A percentile compares a stretch with the other conserved stretches of the same genome.
These are phyloP conservation scores for Neogale vison DNA, from an alignment of 2,113 vertebrate genomes.

Conservation along the genomic window DNA sequence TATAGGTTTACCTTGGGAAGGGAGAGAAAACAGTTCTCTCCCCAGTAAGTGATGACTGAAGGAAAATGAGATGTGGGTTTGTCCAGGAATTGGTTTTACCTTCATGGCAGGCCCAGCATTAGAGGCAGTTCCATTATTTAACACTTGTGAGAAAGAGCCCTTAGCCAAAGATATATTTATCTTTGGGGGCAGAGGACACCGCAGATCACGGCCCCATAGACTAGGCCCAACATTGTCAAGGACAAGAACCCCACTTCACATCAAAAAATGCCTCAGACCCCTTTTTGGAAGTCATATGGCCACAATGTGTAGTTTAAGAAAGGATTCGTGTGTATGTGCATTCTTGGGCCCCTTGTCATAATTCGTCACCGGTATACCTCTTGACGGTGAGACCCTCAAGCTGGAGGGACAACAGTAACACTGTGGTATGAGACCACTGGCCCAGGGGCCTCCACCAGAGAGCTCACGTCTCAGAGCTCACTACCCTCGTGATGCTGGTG, in stretches of 20 bases:
- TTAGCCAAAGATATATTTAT: conserved; percentile 3
- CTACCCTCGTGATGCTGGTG: background rate
- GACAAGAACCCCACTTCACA: background rate
- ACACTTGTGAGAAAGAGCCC: conserved; percentile 23
- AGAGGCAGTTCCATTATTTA: background rate
- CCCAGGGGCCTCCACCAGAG: background rate
- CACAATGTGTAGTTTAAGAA: background rate
- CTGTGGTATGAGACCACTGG: background rate
- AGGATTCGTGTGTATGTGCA: background rate
- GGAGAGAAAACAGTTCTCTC: conserved; percentile 34
- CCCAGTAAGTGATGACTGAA: background rate
- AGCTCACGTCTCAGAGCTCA: background rate
- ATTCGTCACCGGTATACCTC: background rate
- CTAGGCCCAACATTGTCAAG: background rate
- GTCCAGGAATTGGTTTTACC: background rate
- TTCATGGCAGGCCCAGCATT: background rate
- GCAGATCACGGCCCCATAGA: background rate
- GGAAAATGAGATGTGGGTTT: background rate
- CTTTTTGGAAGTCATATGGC: background rate
- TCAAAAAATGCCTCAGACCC: background rate
- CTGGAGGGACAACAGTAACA: background rate
- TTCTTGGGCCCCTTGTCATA: background rate
- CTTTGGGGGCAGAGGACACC: background rate
- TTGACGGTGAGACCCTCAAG: background rate
- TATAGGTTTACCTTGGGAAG: conserved; percentile 27